Evolutionary conservation across 2,113 vertebrate genomes (phyloP), one percentile per base, ranked within the genome.

Genomic region (Irena cyanogastra): DNA sequence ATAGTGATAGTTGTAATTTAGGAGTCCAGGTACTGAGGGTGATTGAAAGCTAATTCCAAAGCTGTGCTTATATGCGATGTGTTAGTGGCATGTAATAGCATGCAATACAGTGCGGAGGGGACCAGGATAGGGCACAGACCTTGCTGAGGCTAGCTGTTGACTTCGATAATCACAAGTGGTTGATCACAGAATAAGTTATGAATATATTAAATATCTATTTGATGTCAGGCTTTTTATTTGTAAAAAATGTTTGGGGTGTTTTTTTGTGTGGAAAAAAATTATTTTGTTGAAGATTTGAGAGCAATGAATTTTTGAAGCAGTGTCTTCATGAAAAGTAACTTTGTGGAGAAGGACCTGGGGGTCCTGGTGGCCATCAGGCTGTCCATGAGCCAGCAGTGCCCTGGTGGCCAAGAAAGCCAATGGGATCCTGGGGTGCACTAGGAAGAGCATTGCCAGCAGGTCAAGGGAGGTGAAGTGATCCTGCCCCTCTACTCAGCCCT

Each of bases 301-400:
- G 16, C 17, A 59, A 30, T 17, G 10, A 15, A 33, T 33, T 50
- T 93, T 53, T 87, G 53, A 66, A 89, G 20, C 8, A 19, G 23
- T 8, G 7, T 26, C 26, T 45, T 53, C 24, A 33, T n/a, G 35
- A 31, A 44, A 74, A 47, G 18, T 22, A 69, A 2, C 31, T 83
- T 21, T 77, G 10, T 0, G 1, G 31, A 76, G n/a, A 54, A 83
- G 9, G 17, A 28, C 18, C 0, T 30, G 8, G 8, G 2, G 3
- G 6, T 33, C 0, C 0, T 41, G 15, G 56, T 33, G 15, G 5
- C 5, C 12, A 49, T 2, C 14, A 54, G 54, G 17, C 24, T 61
- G 22, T 76, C 17, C 26, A 9, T 35, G 54, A 54, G 8, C 22
- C 52, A 59, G 12, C 27, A 23, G 15, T 37, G 44, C 12, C 44